These are phyloP conservation scores for Passer montanus DNA, from an alignment of 2,113 vertebrate species.

Conservation along the genomic window DNA sequence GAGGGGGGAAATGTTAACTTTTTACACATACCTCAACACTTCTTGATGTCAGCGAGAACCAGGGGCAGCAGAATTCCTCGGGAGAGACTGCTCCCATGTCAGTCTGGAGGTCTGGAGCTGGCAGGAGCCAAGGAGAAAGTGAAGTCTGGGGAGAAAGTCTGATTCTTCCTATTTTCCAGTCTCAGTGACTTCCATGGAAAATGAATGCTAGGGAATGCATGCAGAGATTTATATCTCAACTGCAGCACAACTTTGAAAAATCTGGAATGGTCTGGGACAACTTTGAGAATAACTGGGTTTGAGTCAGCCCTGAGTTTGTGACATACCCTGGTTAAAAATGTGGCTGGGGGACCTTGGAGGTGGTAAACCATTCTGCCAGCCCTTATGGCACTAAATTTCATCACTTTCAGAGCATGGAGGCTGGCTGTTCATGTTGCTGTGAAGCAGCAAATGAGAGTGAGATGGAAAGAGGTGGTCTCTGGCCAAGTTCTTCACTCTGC, in stretches of 20 bases:
- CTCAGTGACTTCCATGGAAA: background rate
- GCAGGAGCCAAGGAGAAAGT: background rate
- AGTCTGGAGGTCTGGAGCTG: background rate
- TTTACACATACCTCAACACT: constrained; percentile 4
- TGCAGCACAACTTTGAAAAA: background rate
- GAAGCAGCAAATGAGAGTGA: background rate
- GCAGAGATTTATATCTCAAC: background rate
- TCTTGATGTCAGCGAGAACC: constrained; percentile 12
- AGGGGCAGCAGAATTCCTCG: background rate
- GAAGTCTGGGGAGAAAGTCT: background rate
- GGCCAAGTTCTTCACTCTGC: background rate
- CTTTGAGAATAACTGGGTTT: background rate
- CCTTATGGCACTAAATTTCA: background rate
- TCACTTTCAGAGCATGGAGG: background rate
- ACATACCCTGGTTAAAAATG: background rate
- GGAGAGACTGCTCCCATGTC: background rate
- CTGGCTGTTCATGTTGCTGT: background rate
- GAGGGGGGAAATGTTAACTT: background rate
- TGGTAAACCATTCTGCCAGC: background rate
- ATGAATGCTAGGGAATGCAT: background rate
- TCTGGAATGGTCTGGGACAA: background rate
- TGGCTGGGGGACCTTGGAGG: background rate
- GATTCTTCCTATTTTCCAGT: background rate
- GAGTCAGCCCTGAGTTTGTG: background rate
- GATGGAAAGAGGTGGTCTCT: background rate